Evolutionary conservation across 2,113 vertebrate species (phyloP), one percentile per base, ranked within the genome.

Genomic region (Gobiocypris rarus): DNA sequence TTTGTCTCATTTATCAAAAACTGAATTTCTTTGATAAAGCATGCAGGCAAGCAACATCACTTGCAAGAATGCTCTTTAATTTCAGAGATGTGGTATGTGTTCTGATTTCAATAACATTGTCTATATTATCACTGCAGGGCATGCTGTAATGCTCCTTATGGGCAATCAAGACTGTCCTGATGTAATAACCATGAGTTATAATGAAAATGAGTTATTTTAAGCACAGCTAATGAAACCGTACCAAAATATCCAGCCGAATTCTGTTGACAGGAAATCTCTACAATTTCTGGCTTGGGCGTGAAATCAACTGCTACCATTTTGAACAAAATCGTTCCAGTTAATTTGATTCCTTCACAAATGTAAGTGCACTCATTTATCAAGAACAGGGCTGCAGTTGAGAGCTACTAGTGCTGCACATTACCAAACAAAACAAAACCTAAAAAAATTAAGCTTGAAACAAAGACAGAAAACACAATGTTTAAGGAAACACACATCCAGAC

Each of bases 201-300:
- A 81, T 81, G 79, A 70, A 81, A 81, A 81, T 70, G 45, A 81
- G 79, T 70, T 81, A 81, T 81, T 81, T 81, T 81, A 52, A 81
- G 79, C 61, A 70, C 28, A 69, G 79, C 79, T 81, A 81, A 81
- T 81, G 79, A 81, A 81, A 81, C 79, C 11, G 65, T 81, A 81
- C 79, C 65, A 70, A 81, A 81, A 81, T 81, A 81, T 70, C 79
- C 65, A 48, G 22, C 48, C 22, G 63, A 70, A 81, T 70, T 81
- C 79, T 81, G 79, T 81, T 81, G 79, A 81, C 79, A 81, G 79
- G 79, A 81, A 81, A 81, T 81, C 79, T 69, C 63, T 81, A 52
- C 28, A 4, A 81, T 70, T 80, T 81, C 79, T 69, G 63, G 48
- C 65, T 54, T 56, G 63, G 63, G 79, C 63, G 63, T 81, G 79